These are phyloP conservation scores for Amphiprion ocellaris DNA, from an alignment of 2,113 vertebrate species.

Conservation along the genomic window DNA sequence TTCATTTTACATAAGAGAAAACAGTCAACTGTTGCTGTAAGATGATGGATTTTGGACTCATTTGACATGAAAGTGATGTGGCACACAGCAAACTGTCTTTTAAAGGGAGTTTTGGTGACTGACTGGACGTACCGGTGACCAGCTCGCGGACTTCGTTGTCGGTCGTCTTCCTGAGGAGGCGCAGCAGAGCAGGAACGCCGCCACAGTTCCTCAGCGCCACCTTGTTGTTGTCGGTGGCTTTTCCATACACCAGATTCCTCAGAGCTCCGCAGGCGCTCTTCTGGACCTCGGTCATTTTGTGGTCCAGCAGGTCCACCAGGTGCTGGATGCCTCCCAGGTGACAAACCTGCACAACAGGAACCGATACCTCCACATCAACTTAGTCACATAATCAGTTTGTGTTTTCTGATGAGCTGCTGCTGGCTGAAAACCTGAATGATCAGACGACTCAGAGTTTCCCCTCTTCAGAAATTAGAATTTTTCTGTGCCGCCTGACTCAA, in stretches of 20 bases:
- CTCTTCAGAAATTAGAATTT: too few relatives aligned
- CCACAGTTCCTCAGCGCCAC: slow-evolving; percentile 97
- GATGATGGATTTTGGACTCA: too few relatives aligned
- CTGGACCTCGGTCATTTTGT: slow-evolving; percentile 95
- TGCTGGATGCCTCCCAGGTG: slow-evolving; percentile 96
- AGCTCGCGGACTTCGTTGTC: slow-evolving; percentile 96
- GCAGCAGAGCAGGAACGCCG: slow-evolving; percentile 93
- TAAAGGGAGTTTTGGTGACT: too few relatives aligned
- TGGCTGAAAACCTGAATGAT: too few relatives aligned
- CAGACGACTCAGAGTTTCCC: too few relatives aligned
- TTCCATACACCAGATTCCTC: slow-evolving; percentile 96
- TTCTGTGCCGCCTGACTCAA: too few relatives aligned
- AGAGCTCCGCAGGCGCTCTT: slow-evolving; percentile 96
- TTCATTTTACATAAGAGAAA: too few relatives aligned
- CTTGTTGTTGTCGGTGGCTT: slow-evolving; percentile 98
- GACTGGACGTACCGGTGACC: slow-evolving; percentile 86
- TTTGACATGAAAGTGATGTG: too few relatives aligned
- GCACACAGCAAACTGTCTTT: too few relatives aligned
- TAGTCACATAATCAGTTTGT: too few relatives aligned
- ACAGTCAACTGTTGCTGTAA: too few relatives aligned
- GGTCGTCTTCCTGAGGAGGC: slow-evolving; percentile 92
- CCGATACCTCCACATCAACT: neutral
- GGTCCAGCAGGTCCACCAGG: slow-evolving; percentile 95
- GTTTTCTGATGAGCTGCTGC: too few relatives aligned
- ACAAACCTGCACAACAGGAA: slow-evolving; percentile 87